A percentile compares a stretch with the other conserved stretches of the same genome.
Conservation (phyloP, 1,140 invertebrate genomes). For the Cepaea nemoralis region DNA sequence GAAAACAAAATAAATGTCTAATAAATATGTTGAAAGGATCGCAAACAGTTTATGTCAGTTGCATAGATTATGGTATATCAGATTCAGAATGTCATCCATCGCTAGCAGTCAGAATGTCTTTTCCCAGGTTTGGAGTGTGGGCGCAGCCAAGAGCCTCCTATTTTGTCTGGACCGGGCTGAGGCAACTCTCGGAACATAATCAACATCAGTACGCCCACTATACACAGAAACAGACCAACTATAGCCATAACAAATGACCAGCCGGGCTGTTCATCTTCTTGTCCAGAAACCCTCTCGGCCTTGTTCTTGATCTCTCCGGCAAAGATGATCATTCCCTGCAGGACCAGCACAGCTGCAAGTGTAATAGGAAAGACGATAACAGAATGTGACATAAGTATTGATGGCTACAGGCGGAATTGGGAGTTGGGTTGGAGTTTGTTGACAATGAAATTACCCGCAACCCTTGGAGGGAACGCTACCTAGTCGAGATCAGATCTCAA, state of each 20-base stretch:
- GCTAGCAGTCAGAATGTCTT: background rate
- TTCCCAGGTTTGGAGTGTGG: background rate
- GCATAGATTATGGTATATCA: too few relatives aligned
- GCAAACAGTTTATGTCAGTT: too few relatives aligned
- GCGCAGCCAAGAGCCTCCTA: conserved; percentile 13
- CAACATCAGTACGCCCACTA: conserved; percentile 25
- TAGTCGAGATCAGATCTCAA: too few relatives aligned
- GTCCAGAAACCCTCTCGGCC: conserved; percentile 25
- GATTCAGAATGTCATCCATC: too few relatives aligned
- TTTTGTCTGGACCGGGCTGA: background rate
- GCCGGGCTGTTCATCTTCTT: conserved; percentile 34
- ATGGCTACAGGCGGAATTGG: too few relatives aligned
- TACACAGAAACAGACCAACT: conserved; percentile 31
- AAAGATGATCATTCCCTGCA: conserved; percentile 31
- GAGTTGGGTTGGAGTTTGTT: too few relatives aligned
- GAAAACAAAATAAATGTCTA: too few relatives aligned
- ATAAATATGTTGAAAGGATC: too few relatives aligned
- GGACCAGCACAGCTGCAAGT: conserved; percentile 22
- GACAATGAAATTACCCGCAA: too few relatives aligned
- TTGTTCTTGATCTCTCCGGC: conserved; percentile 37
- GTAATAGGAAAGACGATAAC: too few relatives aligned
- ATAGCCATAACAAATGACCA: conserved; percentile 36
- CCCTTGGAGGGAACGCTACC: too few relatives aligned
- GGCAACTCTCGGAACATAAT: conserved; percentile 40
- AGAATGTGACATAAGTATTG: too few relatives aligned